Base-by-base conservation (phyloP, 2,113 vertebrate genomes). In the Camelus dromedarius region DNA sequence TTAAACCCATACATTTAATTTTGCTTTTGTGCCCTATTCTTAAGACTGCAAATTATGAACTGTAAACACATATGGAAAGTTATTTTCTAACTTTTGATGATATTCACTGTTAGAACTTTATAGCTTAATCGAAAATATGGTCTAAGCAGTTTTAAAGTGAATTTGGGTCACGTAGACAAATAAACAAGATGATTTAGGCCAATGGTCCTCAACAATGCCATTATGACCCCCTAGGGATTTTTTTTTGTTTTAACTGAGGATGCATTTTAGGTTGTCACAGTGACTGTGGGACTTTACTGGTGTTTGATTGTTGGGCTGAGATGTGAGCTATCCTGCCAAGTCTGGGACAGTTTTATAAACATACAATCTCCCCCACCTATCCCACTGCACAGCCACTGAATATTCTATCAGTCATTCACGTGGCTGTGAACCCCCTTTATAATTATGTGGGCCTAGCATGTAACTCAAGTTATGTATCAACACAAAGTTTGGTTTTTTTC, bases 1-100 rank as follows among this genome's bases (percentile, higher is more conserved):
- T 95, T 76, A 89, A 56, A 94, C 20, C 30, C 30, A 87, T 91
- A 84, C 26, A 77, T 90, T 94, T 96, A 90, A 95, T 83, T 96
- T 91, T 97, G 89, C 54, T 70, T 91, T 88, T 91, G 66, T 73
- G n/a, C 4, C 8, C n/a, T 89, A 20, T 83, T 84, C 79, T 85
- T 70, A 38, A 95, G 69, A 75, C 11, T 88, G 66, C 14, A 91
- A 89, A 92, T 81, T 92, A 50, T 64, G 48, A 93, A 76, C 52
- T 93, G 6, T 83, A 88, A 89, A 93, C 32, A 88, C 9, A 52
- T 14, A 56, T 38, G 26, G 26, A 93, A 95, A 8, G 28, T 81
- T 80, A 87, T 86, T 93, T 97, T 50, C 18, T 54, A 87, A 66
- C 24, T 97, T 52, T 67, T 89, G 73, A 87, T 90, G 83, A 54